These are phyloP conservation scores for Ammospiza nelsoni DNA, from an alignment of 2,113 vertebrate genomes.

Conservation along the genomic window DNA sequence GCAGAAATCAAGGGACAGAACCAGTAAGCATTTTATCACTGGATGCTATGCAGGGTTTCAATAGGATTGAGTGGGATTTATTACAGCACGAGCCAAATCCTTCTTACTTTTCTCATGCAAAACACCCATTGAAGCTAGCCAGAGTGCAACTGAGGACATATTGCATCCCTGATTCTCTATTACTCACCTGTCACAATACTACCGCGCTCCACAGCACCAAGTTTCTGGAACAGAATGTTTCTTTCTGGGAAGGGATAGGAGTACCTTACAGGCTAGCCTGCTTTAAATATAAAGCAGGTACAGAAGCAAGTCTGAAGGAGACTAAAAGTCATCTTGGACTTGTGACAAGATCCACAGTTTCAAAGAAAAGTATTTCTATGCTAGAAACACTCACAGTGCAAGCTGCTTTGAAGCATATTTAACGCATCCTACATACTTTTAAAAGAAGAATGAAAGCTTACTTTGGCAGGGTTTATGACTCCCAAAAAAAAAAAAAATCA, in stretches of 20 bases:
- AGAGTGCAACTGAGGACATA: slow-evolving; percentile 18
- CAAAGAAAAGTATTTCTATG: neutral
- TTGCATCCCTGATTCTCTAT: neutral
- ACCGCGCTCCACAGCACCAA: neutral
- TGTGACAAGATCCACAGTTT: slow-evolving; percentile 34
- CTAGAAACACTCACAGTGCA: slow-evolving; percentile 10
- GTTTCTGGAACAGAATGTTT: neutral
- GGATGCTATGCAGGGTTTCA: neutral
- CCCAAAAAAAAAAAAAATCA: neutral
- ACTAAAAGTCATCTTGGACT: slow-evolving; percentile 2
- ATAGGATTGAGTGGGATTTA: slow-evolving; percentile 39
- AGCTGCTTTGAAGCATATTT: slow-evolving; percentile 46
- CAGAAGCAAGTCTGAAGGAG: neutral
- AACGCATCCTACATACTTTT: slow-evolving; percentile 33
- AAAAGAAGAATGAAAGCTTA: slow-evolving; percentile 47
- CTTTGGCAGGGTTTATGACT: slow-evolving; percentile 12
- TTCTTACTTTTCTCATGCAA: slow-evolving; percentile 44
- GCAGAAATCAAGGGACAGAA: neutral
- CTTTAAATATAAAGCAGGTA: neutral
- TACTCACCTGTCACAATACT: neutral
- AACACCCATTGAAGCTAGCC: slow-evolving; percentile 15
- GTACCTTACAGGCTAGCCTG: neutral
- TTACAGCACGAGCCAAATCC: slow-evolving; percentile 33
- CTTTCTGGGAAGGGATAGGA: neutral
- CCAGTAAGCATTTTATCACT: neutral